phyloP scores from a whole-genome alignment of 2,113 vertebrate species.

The Anolis sagrei region DNA sequence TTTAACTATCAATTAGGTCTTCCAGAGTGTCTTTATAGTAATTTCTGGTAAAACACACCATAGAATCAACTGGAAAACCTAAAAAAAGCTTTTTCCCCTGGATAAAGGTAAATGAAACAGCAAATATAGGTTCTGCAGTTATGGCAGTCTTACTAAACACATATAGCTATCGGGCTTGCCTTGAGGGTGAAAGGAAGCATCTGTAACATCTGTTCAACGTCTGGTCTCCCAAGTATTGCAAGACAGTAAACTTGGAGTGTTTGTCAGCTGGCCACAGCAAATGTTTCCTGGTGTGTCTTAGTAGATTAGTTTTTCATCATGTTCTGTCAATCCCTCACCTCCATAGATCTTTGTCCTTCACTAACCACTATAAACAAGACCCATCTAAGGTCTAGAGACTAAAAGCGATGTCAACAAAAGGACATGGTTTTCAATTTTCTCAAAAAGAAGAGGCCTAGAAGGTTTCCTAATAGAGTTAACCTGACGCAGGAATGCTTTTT shows the following conservation, averaged over 20 bases:
- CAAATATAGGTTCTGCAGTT: no score
- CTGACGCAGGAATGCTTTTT: constrained; percentile 21
- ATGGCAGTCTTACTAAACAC: no score
- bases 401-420: constrained; percentile 39
- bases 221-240: no score
- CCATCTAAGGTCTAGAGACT: constrained; percentile 8
- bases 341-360: not conserved
- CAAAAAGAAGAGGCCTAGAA: not conserved
- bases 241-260: not conserved
- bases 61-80: no score
- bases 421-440: constrained; percentile 31
- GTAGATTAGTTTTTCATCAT: not conserved
- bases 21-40: no score
- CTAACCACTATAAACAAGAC: not conserved
- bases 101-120: no score
- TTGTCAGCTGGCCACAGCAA: not conserved
- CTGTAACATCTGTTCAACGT: no score
- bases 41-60: no score
- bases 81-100: no score
- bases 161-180: no score
- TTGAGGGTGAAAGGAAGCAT: no score
- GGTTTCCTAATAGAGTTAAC: constrained; percentile 32
- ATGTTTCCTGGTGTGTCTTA: not conserved
- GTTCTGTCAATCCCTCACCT: not conserved
- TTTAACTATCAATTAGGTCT: no score